phyloP scores from a whole-genome alignment of 2,888 invertebrate genomes.

The Opisthograptis luteolata region DNA sequence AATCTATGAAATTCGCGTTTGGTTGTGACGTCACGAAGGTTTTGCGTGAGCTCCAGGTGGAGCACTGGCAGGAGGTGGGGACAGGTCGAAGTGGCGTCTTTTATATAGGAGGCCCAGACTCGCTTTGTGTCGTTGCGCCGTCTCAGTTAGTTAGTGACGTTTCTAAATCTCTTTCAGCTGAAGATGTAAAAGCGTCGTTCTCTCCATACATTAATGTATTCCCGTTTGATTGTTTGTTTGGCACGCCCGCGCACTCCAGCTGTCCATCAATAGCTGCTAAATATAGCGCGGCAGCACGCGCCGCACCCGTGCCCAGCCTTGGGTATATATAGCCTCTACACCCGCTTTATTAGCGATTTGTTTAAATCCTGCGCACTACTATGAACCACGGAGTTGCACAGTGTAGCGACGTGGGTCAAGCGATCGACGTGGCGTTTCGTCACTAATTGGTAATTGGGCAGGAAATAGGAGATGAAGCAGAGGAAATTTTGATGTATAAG shows the following conservation, averaged over 20 bases:
- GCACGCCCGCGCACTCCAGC: conserved; percentile 63
- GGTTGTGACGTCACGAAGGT: no score
- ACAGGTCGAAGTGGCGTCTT: no score
- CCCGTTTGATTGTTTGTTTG: conserved; percentile 61
- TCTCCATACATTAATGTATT: conserved; percentile 33
- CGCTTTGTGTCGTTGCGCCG: no score
- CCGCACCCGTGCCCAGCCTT: conserved; percentile 31
- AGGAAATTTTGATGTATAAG: no score
- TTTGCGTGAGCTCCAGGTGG: no score
- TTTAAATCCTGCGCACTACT: conserved; percentile 17
- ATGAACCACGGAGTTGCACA: not conserved
- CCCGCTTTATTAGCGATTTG: conserved; percentile 24
- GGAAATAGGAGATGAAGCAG: no score
- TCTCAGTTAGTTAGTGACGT: no score
- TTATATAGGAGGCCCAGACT: no score
- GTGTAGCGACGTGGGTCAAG: not conserved
- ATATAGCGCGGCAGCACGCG: conserved; percentile 33
- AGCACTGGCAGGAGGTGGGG: no score
- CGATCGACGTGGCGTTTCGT: no score
- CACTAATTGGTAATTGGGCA: no score
- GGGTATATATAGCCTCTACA: conserved; percentile 22
- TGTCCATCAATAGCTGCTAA: conserved; percentile 46
- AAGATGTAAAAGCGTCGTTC: conserved; percentile 10
- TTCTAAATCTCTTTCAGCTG: conserved; percentile 3
- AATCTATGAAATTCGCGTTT: no score